A percentile compares a stretch with the other conserved stretches of the same genome.
Conservation (phyloP, 2,113 vertebrate genomes). For the Trematocara stigmaticum region DNA sequence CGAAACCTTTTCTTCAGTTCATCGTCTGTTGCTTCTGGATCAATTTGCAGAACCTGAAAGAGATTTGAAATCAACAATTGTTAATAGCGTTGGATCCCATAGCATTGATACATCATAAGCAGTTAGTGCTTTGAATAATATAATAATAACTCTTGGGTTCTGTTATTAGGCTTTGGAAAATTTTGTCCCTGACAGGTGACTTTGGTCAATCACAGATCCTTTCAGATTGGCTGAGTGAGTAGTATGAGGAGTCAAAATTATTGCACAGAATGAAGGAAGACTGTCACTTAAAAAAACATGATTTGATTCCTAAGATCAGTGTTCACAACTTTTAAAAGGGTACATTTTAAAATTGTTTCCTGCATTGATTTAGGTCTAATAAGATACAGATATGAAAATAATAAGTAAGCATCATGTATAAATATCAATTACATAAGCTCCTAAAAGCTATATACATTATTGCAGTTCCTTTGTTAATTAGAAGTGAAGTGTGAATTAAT, state of each 20-base stretch:
- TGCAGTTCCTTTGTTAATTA: not conserved
- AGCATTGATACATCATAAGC: not conserved
- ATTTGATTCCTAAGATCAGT: not conserved
- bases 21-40: slow-evolving; percentile 94
- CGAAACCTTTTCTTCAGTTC: slow-evolving; percentile 97
- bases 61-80: not conserved
- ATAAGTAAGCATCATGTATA: not conserved
- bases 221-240: not conserved
- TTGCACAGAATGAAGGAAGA: not conserved
- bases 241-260: not conserved
- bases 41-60: slow-evolving; percentile 87
- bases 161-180: not conserved
- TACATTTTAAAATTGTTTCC: not conserved
- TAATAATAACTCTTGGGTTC: not conserved
- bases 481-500: not conserved
- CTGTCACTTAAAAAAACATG: not conserved
- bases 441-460: not conserved
- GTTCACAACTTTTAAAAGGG: not conserved
- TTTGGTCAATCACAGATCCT: not conserved
- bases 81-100: not conserved
- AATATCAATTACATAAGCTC: not conserved
- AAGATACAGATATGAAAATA: not conserved
- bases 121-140: not conserved
- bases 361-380: not conserved
- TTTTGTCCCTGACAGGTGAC: not conserved